A percentile compares a stretch with the other conserved stretches of the same genome.
Evolutionary conservation across 2,113 vertebrate species (phyloP).

Genomic region (Ptychochromis oligacanthus): DNA sequence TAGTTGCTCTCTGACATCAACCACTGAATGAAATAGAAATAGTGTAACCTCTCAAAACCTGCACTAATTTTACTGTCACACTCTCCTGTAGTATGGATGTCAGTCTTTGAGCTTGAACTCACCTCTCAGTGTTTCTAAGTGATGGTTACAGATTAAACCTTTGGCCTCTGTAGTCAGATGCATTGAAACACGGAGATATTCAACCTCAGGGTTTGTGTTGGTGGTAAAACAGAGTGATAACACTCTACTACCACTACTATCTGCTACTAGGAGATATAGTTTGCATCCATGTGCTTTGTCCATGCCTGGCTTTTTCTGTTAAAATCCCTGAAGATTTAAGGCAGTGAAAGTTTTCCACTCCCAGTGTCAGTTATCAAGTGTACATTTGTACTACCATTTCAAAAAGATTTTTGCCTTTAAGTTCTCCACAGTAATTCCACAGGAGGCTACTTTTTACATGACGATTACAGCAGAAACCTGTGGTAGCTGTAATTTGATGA

Average conservation of each 20-base stretch:
- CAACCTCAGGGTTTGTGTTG: neutral
- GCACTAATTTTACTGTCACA: neutral
- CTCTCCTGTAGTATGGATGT: neutral
- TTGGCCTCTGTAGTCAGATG: conserved; percentile 70
- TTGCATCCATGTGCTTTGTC: neutral
- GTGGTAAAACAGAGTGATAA: neutral
- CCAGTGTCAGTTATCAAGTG: neutral
- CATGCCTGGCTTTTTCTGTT: neutral
- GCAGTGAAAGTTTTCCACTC: neutral
- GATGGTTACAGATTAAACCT: conserved; percentile 75
- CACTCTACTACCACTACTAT: too few relatives aligned
- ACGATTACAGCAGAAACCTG: conserved; percentile 64
- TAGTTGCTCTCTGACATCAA: too few relatives aligned
- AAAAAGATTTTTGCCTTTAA: neutral
- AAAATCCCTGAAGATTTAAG: neutral
- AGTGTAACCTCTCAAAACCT: neutral
- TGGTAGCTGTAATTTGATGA: conserved; percentile 56
- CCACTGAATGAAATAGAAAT: too few relatives aligned
- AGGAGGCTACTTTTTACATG: conserved; percentile 48
- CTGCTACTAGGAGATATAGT: neutral
- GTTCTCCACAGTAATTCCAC: conserved; percentile 15
- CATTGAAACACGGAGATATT: conserved; percentile 29
- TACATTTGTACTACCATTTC: neutral
- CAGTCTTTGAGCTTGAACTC: conserved; percentile 9
- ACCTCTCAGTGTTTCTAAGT: conserved; percentile 51